phyloP scores from a whole-genome alignment of 2,797 vertebrate genomes.

The Channallabes apus region DNA sequence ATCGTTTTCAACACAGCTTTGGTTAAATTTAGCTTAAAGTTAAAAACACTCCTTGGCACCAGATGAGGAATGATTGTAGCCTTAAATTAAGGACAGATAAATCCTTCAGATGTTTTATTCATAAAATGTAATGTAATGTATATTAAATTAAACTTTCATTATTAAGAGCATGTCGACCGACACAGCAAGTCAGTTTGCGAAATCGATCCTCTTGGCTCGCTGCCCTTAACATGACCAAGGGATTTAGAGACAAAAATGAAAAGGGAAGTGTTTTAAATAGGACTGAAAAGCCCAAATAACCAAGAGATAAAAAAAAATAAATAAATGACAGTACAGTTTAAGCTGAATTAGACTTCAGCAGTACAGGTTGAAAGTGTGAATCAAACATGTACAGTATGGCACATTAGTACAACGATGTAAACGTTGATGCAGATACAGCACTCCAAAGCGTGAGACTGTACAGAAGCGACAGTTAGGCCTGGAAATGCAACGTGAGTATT shows the following conservation, averaged over 20 bases:
- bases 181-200: background rate
- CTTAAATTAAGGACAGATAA: background rate
- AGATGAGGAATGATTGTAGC: background rate
- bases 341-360: background rate
- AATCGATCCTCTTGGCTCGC: background rate
- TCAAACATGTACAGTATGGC: background rate
- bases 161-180: background rate
- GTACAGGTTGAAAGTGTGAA: background rate
- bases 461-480: background rate
- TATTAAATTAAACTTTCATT: background rate
- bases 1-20: background rate
- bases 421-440: background rate
- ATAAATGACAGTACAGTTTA: background rate
- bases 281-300: background rate
- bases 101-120: background rate
- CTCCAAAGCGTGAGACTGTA: background rate
- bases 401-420: slow-evolving; percentile 3
- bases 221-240: background rate
- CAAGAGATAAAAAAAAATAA: background rate
- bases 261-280: background rate
- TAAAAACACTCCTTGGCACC: background rate
- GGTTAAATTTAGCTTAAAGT: background rate
- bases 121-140: slow-evolving; percentile 1
- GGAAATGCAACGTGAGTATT: no score
- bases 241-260: background rate